A percentile compares a stretch with the other conserved stretches of the same genome.
phyloP scores from a whole-genome alignment of 2,113 vertebrate species.

The Myotis lucifugus region DNA sequence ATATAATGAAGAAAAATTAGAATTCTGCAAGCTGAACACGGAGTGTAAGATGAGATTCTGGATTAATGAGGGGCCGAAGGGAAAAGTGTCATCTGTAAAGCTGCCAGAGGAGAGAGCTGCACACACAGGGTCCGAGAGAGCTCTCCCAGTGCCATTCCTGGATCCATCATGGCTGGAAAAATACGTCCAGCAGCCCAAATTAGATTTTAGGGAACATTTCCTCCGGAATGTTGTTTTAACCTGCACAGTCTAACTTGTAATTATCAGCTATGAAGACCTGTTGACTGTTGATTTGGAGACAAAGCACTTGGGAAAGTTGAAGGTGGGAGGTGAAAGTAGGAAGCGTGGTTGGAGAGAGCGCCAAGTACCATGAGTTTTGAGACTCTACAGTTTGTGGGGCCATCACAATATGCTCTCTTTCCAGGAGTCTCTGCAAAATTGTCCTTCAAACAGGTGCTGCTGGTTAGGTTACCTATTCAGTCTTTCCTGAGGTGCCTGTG shows the following conservation, averaged over 20 bases:
- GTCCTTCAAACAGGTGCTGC: neutral
- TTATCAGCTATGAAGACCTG: slow-evolving; percentile 38
- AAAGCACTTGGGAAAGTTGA: neutral
- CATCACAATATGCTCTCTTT: slow-evolving; percentile 9
- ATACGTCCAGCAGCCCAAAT: neutral
- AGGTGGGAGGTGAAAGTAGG: neutral
- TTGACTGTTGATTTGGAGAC: neutral
- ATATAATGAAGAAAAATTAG: slow-evolving; percentile 66
- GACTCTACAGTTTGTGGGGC: neutral
- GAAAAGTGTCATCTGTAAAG: neutral
- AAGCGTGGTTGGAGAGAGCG: neutral
- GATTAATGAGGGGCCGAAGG: slow-evolving; percentile 7
- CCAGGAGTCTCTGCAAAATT: neutral
- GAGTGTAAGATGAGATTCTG: slow-evolving; percentile 53
- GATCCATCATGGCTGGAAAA: neutral
- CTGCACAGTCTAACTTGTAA: neutral
- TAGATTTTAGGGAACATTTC: neutral
- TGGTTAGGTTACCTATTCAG: neutral
- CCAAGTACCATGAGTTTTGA: slow-evolving; percentile 25
- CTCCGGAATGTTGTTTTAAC: slow-evolving; percentile 43
- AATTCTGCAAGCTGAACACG: slow-evolving; percentile 34
- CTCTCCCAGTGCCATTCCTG: neutral
- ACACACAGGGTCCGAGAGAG: neutral
- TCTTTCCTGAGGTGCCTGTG: slow-evolving; percentile 19
- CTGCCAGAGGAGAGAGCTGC: slow-evolving; percentile 4